Base-by-base conservation (phyloP, 2,888 invertebrate genomes). In the Theretra japonica region DNA sequence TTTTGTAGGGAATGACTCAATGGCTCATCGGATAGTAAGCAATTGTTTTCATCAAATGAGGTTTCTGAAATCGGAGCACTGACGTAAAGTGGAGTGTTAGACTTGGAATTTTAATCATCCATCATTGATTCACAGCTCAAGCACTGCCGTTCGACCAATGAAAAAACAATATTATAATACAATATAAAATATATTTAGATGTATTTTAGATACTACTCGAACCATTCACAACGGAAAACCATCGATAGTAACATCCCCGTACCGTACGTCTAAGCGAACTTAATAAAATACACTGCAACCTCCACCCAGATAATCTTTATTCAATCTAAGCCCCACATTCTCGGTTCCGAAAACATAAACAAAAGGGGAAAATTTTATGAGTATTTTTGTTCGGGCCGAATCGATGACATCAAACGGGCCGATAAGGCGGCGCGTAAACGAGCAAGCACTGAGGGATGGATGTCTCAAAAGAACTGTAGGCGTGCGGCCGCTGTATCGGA, bases 391-490 rank as follows among this genome's bases (percentile, higher is more conserved):
- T 48, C 41, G 15, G 69, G 69, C 21, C 30, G 33, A 21, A 56
- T 69, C 30, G 56, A 69, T 69, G 69, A 60, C 60, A 50, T 62
- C 70, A 53, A 30, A 62, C 48, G 21, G 41, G 41, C 28, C 50
- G 60, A 70, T 70, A 65, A 65, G 48, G 41, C 65, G 23, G 41
- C 48, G 65, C 65, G 65, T 5, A 65, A 65, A 65, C 65, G 58
- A 70, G 58, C 65, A 17, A 21, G 23, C 11, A 60, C 60, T 60
- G 41, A 33, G n/a, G 23, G 48, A 65, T 53, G 4, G 53, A 53
- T 65, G 48, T 48, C 48, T 65, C 23, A 48, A 58, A 41, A 65
- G 62, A 41, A 65, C 41, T 65, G 62, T 41, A 15, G 11, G 8
- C 15, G 41, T 25, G 25, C 58, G 23, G 33, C 62, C 33, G 41